Evolutionary conservation across 2,888 invertebrate species (phyloP), one percentile per base, ranked within the genome.

Genomic region (Eupithecia abbreviata): DNA sequence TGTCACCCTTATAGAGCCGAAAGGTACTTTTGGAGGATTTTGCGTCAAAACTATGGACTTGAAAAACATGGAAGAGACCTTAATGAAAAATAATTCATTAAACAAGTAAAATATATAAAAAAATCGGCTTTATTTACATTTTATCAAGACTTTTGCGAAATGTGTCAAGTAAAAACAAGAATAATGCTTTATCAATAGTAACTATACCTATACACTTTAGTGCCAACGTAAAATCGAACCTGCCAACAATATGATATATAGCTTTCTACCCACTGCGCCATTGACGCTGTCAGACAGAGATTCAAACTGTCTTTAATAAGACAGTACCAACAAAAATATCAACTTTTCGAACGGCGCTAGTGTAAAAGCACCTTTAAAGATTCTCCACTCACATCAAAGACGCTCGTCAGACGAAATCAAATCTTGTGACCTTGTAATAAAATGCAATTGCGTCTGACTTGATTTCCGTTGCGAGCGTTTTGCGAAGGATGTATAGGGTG

Each of bases 321-420:
- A 18, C 18, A 55, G n/a, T 15, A 10, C 5, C 55, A 15, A 13
- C 49, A 49, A 49, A 49, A 12, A 49, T 12, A 45, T 47, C 47
- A 10, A 47, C 47, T 10, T 45, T 45, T 45, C 45, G 7, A 45
- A 45, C 6, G 10, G 10, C 9, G 4, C 5, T 15, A 45, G 43
- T 45, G 67, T 43, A 45, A 68, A 68, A 3, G 10, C 43, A 45
- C 9, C 10, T 45, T 69, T 68, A 72, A 70, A 68, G 58, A 75
- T 30, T 62, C 69, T 76, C 71, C 62, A 68, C 41, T 73, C 62
- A 68, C 41, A 71, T 71, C 49, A 75, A 77, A 77, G 73, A 72
- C 49, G 15, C 51, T 77, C 65, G 77, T 75, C 78, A 76, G 74
- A 72, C 72, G 72, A 74, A 72, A 74, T 78, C 65, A 70, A 75